Percentiles rank a stretch among this genome's conserved stretches.
Evolutionary conservation across 2,888 invertebrate species (phyloP).

Genomic region (Ochropleura plecta): DNA sequence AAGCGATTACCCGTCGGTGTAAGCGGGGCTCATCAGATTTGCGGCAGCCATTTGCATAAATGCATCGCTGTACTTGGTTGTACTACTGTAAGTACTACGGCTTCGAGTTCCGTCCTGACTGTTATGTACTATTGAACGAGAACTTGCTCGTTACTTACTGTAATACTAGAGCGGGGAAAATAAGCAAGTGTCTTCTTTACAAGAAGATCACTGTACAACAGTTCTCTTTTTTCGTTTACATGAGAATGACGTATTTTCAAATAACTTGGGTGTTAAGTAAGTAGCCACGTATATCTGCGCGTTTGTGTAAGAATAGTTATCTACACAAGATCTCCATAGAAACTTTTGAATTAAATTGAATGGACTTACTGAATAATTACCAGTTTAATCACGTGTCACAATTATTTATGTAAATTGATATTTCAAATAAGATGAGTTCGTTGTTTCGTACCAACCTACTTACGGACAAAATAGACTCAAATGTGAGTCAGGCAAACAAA

Average conservation of each 20-base stretch:
- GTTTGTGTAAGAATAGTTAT: not conserved
- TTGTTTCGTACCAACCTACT: too few species aligned
- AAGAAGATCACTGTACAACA: not conserved
- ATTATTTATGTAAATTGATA: too few species aligned
- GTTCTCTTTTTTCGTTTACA: not conserved
- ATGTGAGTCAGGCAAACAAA: too few species aligned
- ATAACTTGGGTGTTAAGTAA: not conserved
- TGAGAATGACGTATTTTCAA: not conserved
- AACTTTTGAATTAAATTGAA: not conserved
- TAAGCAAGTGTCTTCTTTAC: not conserved
- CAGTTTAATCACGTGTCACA: not conserved
- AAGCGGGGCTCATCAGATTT: conserved; percentile 63
- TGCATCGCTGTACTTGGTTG: conserved; percentile 50
- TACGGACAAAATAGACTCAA: too few species aligned
- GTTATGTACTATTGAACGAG: conserved; percentile 9
- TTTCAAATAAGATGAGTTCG: too few species aligned
- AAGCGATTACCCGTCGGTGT: conserved; percentile 60
- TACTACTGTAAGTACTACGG: conserved; percentile 17
- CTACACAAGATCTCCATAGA: too few species aligned
- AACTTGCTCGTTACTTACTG: conserved; percentile 9
- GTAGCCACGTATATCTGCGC: not conserved
- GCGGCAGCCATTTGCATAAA: conserved; percentile 62
- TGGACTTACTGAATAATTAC: not conserved
- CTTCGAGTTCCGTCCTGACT: conserved; percentile 12
- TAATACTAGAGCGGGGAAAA: not conserved